Conservation (phyloP, 2,888 invertebrate species). For the Sarcophaga subvicina region DNA sequence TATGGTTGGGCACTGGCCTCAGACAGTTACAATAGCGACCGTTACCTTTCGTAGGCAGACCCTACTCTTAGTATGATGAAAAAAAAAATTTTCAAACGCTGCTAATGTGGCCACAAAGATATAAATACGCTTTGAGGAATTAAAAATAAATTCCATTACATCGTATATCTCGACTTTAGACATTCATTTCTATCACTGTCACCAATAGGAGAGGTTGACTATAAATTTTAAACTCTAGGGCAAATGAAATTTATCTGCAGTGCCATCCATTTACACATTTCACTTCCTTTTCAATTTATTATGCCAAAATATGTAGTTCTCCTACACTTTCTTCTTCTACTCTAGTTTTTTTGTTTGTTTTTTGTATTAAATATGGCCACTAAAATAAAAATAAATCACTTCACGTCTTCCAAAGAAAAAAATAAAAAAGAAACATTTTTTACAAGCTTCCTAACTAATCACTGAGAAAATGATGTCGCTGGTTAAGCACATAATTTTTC, state of each 20-base stretch:
- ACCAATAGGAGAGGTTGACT: not conserved
- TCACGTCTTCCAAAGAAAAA: not conserved
- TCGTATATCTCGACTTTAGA: too few species aligned
- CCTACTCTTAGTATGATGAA: too few species aligned
- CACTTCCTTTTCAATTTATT: slow-evolving; percentile 8
- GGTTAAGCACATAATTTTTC: not conserved
- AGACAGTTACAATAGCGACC: too few species aligned
- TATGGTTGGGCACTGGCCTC: too few species aligned
- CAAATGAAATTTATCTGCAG: not conserved
- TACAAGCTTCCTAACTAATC: slow-evolving; percentile 27
- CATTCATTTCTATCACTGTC: too few species aligned
- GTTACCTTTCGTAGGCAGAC: too few species aligned
- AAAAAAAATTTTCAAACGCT: too few species aligned
- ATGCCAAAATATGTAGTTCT: not conserved
- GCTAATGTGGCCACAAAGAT: too few species aligned
- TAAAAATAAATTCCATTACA: too few species aligned
- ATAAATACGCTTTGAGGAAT: too few species aligned
- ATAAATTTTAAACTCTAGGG: slow-evolving; percentile 1
- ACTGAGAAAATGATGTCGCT: slow-evolving; percentile 29
- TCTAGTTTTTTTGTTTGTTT: not conserved
- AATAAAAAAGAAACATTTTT: not conserved
- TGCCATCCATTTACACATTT: not conserved
- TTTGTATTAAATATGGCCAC: slow-evolving; percentile 29
- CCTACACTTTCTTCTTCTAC: too few species aligned
- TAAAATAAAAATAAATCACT: slow-evolving; percentile 53